Conservation (phyloP, 2,888 invertebrate species). For the Conomelus anceps region DNA sequence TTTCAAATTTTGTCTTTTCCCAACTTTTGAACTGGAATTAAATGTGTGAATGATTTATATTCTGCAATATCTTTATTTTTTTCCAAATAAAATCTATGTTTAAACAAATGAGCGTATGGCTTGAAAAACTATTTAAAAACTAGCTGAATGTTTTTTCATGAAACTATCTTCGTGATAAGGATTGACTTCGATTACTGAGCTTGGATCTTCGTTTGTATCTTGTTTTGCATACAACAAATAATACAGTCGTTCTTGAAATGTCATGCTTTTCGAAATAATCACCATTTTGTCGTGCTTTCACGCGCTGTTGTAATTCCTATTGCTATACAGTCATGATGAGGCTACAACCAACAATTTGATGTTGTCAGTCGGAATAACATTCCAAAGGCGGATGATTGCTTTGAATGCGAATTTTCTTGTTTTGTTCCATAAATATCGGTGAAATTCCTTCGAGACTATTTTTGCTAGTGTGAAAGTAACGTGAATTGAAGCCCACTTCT, state of each 20-base stretch:
- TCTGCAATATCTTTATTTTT: too few relatives aligned
- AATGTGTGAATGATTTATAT: too few relatives aligned
- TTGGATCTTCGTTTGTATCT: not conserved
- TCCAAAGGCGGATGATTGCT: not conserved
- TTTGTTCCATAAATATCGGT: not conserved
- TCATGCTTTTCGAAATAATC: not conserved
- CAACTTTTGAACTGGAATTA: too few relatives aligned
- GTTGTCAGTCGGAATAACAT: not conserved
- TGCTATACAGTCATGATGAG: not conserved
- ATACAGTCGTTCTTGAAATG: not conserved
- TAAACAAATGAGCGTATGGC: too few relatives aligned
- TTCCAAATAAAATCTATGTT: too few relatives aligned
- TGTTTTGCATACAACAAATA: not conserved
- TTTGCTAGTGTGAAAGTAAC: not conserved
- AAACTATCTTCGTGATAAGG: not conserved
- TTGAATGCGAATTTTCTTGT: not conserved
- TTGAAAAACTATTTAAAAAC: too few relatives aligned
- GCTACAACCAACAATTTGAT: not conserved
- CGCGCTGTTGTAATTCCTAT: not conserved
- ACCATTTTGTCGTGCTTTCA: not conserved
- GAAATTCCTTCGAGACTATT: not conserved
- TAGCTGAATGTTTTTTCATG: too few relatives aligned
- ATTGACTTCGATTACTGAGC: not conserved
- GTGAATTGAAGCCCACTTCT: not conserved
- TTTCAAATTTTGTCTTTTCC: too few relatives aligned